Conservation (phyloP, 2,888 invertebrate species). For the Dascillus cervinus region DNA sequence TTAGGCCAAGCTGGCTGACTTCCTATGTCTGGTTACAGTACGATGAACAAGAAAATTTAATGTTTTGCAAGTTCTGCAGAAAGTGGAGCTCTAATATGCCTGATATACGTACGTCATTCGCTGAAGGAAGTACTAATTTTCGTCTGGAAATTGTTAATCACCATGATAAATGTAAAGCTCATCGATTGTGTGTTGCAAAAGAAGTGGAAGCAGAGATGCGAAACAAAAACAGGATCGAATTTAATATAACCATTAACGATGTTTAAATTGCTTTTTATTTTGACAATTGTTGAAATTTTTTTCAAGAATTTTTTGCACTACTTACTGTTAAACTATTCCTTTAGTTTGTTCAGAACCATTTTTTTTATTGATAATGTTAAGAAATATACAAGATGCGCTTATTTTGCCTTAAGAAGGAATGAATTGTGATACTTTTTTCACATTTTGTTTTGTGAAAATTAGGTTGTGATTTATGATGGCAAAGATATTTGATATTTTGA, state of each 20-base stretch:
- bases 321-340: too few species aligned
- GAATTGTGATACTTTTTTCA: slow-evolving; percentile 5
- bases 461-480: slow-evolving; percentile 12
- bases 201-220: slow-evolving; percentile 36
- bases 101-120: slow-evolving; percentile 68
- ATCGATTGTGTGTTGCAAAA: slow-evolving; percentile 55
- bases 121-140: slow-evolving; percentile 71
- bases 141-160: slow-evolving; percentile 71
- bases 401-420: neutral
- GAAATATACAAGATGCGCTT: too few species aligned
- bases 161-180: slow-evolving; percentile 72
- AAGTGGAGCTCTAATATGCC: slow-evolving; percentile 65
- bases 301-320: too few species aligned
- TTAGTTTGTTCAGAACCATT: too few species aligned
- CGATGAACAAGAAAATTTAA: slow-evolving; percentile 57
- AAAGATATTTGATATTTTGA: slow-evolving; percentile 6
- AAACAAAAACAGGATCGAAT: slow-evolving; percentile 7
- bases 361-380: too few species aligned
- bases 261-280: too few species aligned
- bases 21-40: slow-evolving; percentile 67
- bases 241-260: slow-evolving; percentile 8
- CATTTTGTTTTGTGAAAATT: slow-evolving; percentile 7
- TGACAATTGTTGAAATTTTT: too few species aligned
- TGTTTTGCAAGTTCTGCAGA: slow-evolving; percentile 68
- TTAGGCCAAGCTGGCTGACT: slow-evolving; percentile 60